A percentile compares a stretch with the other conserved stretches of the same genome.
Conservation (phyloP, 1,140 invertebrate genomes). For the Phortica variegata region DNA sequence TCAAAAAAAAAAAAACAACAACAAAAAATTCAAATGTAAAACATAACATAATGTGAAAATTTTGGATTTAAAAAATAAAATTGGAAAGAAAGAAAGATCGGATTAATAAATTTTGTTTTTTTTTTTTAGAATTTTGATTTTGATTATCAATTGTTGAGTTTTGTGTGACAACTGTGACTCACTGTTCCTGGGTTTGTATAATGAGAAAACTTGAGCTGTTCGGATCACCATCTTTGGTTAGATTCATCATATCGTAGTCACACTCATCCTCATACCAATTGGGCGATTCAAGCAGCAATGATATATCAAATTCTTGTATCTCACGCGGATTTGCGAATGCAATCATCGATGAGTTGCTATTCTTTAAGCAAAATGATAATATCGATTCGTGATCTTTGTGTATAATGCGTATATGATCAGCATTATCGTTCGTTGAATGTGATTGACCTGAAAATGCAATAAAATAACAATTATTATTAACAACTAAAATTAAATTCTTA, state of each 20-base stretch:
- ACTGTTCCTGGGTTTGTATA: slow-evolving; percentile 76
- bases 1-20: background rate
- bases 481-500: too few relatives aligned
- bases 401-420: slow-evolving; percentile 90
- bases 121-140: background rate
- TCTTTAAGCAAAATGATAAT: slow-evolving; percentile 94
- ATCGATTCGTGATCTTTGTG: slow-evolving; percentile 99
- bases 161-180: too few relatives aligned
- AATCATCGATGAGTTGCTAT: slow-evolving; percentile 74
- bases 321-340: slow-evolving; percentile 93
- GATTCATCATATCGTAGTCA: slow-evolving; percentile 89
- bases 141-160: too few relatives aligned
- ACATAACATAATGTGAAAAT: background rate
- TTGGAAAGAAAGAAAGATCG: too few relatives aligned
- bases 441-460: slow-evolving; percentile 40
- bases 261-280: slow-evolving; percentile 94
- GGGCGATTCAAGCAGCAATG: slow-evolving; percentile 82
- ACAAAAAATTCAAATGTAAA: background rate
- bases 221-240: slow-evolving; percentile 76
- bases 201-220: slow-evolving; percentile 86
- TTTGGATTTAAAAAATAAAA: slow-evolving; percentile 2
- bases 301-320: slow-evolving; percentile 97
- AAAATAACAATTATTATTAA: too few relatives aligned
- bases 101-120: too few relatives aligned
- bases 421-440: slow-evolving; percentile 49